A percentile compares a stretch with the other conserved stretches of the same genome.
Conservation (phyloP, 2,797 vertebrate genomes). For the Lepilemur septentrionalis region DNA sequence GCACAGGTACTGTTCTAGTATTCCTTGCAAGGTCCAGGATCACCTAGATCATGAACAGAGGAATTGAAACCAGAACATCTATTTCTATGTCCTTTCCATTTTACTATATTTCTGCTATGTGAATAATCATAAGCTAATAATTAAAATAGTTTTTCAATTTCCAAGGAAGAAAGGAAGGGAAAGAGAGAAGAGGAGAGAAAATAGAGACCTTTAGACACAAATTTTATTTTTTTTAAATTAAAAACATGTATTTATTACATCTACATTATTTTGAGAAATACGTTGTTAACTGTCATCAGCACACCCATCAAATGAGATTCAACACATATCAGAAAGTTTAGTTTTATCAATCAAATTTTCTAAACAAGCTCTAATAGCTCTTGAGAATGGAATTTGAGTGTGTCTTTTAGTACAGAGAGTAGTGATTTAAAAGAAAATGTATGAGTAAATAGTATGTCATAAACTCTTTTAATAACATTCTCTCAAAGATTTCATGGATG, state of each 20-base stretch:
- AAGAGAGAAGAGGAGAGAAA: background rate
- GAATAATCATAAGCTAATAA: background rate
- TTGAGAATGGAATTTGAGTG: slow-evolving; percentile 30
- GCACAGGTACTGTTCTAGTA: background rate
- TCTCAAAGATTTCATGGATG: background rate
- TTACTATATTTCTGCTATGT: background rate
- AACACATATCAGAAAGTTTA: slow-evolving; percentile 47
- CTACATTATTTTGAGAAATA: slow-evolving; percentile 33
- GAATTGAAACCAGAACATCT: background rate
- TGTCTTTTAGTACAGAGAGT: background rate
- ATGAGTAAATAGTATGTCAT: background rate
- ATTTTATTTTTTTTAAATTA: slow-evolving; percentile 13
- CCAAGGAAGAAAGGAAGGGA: background rate
- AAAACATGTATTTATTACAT: background rate
- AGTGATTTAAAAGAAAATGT: background rate
- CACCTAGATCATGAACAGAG: background rate
- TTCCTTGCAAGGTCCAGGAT: background rate
- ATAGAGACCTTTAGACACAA: background rate
- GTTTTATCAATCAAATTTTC: slow-evolving; percentile 24
- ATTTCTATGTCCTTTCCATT: background rate
- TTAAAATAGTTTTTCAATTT: slow-evolving; percentile 2
- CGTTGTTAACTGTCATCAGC: background rate
- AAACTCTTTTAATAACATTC: background rate
- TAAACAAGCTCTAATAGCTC: background rate
- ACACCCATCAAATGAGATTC: background rate